Evolutionary conservation across 2,113 vertebrate genomes (phyloP).

Genomic region (Puntigrus tetrazona): DNA sequence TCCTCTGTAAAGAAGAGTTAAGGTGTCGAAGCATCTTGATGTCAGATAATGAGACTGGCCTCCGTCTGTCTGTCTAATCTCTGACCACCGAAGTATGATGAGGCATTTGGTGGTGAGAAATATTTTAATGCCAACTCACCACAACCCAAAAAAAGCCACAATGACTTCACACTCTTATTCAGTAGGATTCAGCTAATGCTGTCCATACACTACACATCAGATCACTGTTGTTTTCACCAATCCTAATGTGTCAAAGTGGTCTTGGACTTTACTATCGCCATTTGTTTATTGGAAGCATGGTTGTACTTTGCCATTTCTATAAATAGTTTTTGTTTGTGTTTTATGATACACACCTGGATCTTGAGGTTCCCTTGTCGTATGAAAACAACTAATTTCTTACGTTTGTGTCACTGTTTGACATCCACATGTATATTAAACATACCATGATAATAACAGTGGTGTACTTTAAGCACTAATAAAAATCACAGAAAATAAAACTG

Average conservation of each 20-base stretch:
- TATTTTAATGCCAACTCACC: neutral
- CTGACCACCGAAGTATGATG: neutral
- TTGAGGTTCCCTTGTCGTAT: too few species aligned
- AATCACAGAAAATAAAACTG: too few species aligned
- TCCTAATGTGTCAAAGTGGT: neutral
- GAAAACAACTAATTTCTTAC: too few species aligned
- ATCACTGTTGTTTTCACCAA: neutral
- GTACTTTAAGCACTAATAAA: too few species aligned
- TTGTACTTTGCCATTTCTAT: neutral
- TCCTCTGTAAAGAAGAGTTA: neutral
- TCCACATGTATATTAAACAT: too few species aligned
- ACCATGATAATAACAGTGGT: too few species aligned
- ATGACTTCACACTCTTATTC: neutral
- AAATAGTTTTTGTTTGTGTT: neutral
- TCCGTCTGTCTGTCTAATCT: slow-evolving; percentile 18
- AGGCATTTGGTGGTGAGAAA: neutral
- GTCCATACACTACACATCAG: neutral
- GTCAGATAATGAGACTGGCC: slow-evolving; percentile 20
- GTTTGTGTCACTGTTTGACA: too few species aligned
- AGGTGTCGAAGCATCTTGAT: slow-evolving; percentile 2
- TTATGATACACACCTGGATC: too few species aligned
- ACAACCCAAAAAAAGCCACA: too few species aligned
- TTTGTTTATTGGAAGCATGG: neutral
- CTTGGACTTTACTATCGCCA: neutral
- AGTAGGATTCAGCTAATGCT: neutral